phyloP scores from a whole-genome alignment of 2,888 invertebrate species.

The Dendrolimus houi region DNA sequence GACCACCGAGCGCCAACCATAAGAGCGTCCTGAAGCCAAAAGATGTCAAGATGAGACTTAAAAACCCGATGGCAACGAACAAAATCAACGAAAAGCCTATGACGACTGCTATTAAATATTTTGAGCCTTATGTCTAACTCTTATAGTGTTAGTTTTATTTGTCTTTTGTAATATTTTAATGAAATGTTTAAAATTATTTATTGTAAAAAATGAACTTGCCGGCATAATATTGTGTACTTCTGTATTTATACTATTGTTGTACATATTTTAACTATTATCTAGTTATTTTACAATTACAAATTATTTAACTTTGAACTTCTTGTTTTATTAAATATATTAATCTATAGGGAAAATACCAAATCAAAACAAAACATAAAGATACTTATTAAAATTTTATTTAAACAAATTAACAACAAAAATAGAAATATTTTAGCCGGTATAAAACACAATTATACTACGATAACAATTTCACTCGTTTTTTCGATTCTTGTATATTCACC shows the following conservation, averaged over 20 bases:
- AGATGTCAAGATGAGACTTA: constrained; percentile 85
- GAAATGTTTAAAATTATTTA: constrained; percentile 55
- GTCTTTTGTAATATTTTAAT: constrained; percentile 32
- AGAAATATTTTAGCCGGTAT: neutral
- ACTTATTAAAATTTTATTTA: neutral
- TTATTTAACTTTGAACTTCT: constrained; percentile 41
- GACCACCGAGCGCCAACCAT: constrained; percentile 83
- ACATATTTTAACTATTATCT: constrained; percentile 51
- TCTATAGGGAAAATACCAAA: neutral
- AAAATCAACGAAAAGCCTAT: constrained; percentile 73
- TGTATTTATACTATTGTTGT: constrained; percentile 63
- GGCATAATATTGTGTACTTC: constrained; percentile 60
- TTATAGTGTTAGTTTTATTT: constrained; percentile 15
- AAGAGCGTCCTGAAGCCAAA: constrained; percentile 86
- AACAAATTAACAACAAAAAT: neutral
- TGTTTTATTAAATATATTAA: constrained; percentile 27
- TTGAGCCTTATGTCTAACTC: constrained; percentile 68
- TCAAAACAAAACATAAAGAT: neutral
- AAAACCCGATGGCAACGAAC: constrained; percentile 78
- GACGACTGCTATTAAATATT: constrained; percentile 75
- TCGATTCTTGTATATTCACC: too few relatives aligned
- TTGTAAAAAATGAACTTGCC: constrained; percentile 70
- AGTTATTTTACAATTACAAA: constrained; percentile 52
- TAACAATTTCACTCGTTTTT: too few relatives aligned
- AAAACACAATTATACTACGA: neutral